These are phyloP conservation scores for Hipposideros armiger DNA, from an alignment of 2,113 vertebrate genomes.

Conservation along the genomic window DNA sequence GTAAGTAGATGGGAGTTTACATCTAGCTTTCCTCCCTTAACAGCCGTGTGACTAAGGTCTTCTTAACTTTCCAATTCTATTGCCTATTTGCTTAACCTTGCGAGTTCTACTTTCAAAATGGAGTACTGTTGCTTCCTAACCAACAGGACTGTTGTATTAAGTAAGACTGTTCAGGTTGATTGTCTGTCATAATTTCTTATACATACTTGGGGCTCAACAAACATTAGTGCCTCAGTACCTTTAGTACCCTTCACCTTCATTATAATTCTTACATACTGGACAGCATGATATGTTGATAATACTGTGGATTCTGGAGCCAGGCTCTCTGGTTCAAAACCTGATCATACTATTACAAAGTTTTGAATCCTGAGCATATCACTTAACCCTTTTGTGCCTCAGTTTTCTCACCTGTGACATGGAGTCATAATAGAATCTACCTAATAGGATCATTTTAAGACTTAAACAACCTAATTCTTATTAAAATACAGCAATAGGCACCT, in stretches of 20 bases:
- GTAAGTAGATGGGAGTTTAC: neutral
- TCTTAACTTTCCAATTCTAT: slow-evolving; percentile 22
- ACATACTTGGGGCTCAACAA: neutral
- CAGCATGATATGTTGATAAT: neutral
- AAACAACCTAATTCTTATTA: neutral
- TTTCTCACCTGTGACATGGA: neutral
- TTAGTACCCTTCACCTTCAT: neutral
- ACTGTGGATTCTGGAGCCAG: neutral
- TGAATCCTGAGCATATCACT: neutral
- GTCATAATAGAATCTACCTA: neutral
- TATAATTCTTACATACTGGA: neutral
- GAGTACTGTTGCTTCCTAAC: neutral
- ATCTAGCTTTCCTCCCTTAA: neutral
- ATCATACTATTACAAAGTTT: neutral
- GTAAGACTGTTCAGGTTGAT: neutral
- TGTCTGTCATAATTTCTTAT: neutral
- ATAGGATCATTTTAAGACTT: neutral
- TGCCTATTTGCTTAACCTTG: slow-evolving; percentile 22
- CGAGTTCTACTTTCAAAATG: neutral
- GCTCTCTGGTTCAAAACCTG: neutral
- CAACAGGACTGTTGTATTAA: neutral
- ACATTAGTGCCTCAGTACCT: neutral
- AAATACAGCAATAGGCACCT: neutral
- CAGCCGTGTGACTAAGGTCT: neutral
- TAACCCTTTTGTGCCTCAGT: neutral